phyloP scores from a whole-genome alignment of 2,797 vertebrate species.

The Hydrolagus colliei region DNA sequence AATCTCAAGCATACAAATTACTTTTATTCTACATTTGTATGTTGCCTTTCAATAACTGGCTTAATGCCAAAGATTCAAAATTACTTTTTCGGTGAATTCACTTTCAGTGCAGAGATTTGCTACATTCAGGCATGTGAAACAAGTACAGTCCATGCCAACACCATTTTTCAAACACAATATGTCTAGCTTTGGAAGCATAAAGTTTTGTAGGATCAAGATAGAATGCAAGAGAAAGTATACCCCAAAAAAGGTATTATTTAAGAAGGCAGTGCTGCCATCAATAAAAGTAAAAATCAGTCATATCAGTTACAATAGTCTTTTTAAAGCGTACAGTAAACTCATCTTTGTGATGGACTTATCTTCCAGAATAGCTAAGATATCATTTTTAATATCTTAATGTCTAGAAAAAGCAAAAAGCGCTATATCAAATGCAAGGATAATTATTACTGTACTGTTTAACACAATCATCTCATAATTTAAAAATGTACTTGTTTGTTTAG shows the following conservation, averaged over 20 bases:
- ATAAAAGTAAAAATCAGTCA: background rate
- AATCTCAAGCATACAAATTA: slow-evolving; percentile 44
- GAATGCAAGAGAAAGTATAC: background rate
- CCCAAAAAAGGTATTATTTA: background rate
- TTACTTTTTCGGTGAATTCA: slow-evolving; percentile 45
- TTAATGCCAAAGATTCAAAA: slow-evolving; percentile 41
- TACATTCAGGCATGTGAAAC: slow-evolving; percentile 38
- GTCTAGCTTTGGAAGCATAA: slow-evolving; percentile 28
- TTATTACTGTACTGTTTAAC: too few relatives aligned
- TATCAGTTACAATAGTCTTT: background rate
- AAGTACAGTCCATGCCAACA: slow-evolving; percentile 38
- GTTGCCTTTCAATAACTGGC: slow-evolving; percentile 39
- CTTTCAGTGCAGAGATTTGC: slow-evolving; percentile 37
- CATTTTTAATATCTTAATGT: too few relatives aligned
- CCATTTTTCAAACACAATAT: slow-evolving; percentile 40
- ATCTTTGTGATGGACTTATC: background rate
- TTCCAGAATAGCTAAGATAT: background rate
- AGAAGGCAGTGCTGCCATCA: background rate
- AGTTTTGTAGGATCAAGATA: background rate
- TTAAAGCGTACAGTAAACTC: background rate
- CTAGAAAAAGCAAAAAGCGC: too few relatives aligned
- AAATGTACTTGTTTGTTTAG: too few relatives aligned
- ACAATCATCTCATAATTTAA: too few relatives aligned
- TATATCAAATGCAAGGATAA: too few relatives aligned
- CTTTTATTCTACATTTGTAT: slow-evolving; percentile 33